A percentile compares a stretch with the other conserved stretches of the same genome.
Evolutionary conservation across 2,113 vertebrate species (phyloP).

Genomic region (rabbit (Oryctolagus cuniculus)): DNA sequence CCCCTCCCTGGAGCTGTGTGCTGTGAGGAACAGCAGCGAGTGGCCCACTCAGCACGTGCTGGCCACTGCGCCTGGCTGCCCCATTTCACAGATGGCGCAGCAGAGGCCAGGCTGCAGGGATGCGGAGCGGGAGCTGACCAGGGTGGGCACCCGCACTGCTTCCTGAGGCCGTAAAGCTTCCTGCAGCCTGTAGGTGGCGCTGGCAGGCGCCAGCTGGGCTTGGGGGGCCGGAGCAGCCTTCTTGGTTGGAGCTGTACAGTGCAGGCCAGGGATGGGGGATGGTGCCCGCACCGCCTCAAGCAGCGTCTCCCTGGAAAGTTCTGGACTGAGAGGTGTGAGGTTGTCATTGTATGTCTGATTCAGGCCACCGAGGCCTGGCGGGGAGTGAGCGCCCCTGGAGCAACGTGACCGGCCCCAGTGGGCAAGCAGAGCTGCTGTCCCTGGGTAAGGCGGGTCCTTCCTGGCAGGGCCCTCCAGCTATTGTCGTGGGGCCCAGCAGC

Average conservation of each 20-base stretch:
- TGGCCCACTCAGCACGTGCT: not conserved
- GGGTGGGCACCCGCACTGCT: not conserved
- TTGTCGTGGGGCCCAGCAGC: not conserved
- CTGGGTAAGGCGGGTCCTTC: not conserved
- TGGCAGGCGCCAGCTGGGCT: rapidly evolving
- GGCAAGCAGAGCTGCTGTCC: not conserved
- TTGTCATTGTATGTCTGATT: not conserved
- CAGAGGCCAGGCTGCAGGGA: not conserved
- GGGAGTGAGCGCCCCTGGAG: not conserved
- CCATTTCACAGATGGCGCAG: not conserved
- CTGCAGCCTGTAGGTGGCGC: not conserved
- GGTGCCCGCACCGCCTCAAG: not conserved
- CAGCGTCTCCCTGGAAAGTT: rapidly evolving
- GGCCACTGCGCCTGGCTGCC: not conserved
- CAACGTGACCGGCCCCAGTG: not conserved
- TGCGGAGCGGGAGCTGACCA: not conserved
- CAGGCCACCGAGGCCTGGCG: not conserved
- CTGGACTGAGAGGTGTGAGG: not conserved
- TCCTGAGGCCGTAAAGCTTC: not conserved
- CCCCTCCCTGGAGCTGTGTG: not conserved
- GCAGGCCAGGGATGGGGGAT: not conserved
- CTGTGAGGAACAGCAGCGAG: not conserved
- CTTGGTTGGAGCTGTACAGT: not conserved
- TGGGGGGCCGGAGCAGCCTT: not conserved
- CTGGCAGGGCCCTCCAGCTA: not conserved